Evolutionary conservation across 2,113 vertebrate species (phyloP), one percentile per base, ranked within the genome.

Genomic region (Takifugu bimaculatus): DNA sequence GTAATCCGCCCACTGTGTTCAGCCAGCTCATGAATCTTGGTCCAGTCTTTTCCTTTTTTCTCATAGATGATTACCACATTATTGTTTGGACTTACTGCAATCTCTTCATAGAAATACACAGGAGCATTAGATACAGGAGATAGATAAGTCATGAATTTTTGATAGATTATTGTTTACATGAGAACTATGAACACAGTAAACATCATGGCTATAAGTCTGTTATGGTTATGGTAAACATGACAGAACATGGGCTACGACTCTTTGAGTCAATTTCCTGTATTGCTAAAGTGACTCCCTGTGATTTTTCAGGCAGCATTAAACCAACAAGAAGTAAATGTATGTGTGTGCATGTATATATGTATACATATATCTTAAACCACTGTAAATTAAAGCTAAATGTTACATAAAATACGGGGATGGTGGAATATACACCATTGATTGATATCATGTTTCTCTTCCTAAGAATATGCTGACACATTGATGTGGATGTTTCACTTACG

Each of bases 1-100:
- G 92, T 93, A 72, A 93, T 91, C 0, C 88, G 87, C 9, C 91
- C 92, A 14, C 89, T 93, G 85, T 92, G 92, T 65, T 93, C 91
- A 0, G 68, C 89, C 50, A 93, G 84, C 68, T 91, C 92, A 2
- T 93, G 89, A 70, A 90, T 89, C 72, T 92, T 91, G 9, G 28
- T 44, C 92, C 92, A 93, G 0, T 90, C 89, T 48, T 88, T 89
- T 27, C 77, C 88, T 43, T 88, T 88, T 77, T 85, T 92, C 75
- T 93, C 86, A 63, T 92, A 92, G 72, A 92, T 89, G 54, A 72
- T 70, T 20, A 89, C 90, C 27, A 70, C 69, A 57, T 87, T 90
- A 83, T 87, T 89, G 82, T 93, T 92, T 2, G 90, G 91, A 43
- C 91, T 92, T 48, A 92, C 43, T 26, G 90, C 91, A n/a, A 93